Base-by-base conservation (phyloP, 1,140 invertebrate species). In the Drosophila lowei region DNA sequence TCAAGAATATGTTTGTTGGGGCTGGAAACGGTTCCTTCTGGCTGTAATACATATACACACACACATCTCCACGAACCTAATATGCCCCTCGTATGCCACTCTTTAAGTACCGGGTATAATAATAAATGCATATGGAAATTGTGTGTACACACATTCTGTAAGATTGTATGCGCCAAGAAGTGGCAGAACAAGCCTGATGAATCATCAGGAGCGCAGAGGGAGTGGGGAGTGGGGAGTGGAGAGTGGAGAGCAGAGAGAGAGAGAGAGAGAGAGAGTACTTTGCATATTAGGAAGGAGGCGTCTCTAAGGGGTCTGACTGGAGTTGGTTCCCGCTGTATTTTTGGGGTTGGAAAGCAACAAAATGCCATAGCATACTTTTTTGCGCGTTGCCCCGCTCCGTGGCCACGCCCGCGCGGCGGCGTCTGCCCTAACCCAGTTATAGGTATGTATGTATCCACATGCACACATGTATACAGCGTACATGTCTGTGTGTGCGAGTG, bases 321-420 rank as follows among this genome's bases (percentile, higher is more conserved):
- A 11, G 30, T 13, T 38, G 11, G 11, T 52, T 58, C 48, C 34
- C 59, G 43, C 55, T 54, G 46, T 58, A 9, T 48, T 30, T 23
- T 42, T 41, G 59, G 76, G 80, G 80, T 85, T 84, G 80, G 62
- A 79, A 84, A 81, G 50, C 42, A 62, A 67, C 80, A 73, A 79
- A 85, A 85, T 85, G 60, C 80, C 80, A 43, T 86, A 85, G 80
- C 80, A 85, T 85, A 80, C 81, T 85, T 85, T 85, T 86, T 72
- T 13, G 11, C 11, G 11, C 11, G 4, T 38, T 38, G 11, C 34
- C 34, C 11, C 11, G 71, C 47, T 57, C 23, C 7, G 34, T 11
- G 58, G 43, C 21, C 50, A 55, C 59, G 44, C 65, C 66, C 60
- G 54, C 50, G 50, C 43, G 65, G 48, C 60, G 49, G 16, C 65